Conservation (phyloP, 2,888 invertebrate genomes). For the Heterodera filipjevi region DNA sequence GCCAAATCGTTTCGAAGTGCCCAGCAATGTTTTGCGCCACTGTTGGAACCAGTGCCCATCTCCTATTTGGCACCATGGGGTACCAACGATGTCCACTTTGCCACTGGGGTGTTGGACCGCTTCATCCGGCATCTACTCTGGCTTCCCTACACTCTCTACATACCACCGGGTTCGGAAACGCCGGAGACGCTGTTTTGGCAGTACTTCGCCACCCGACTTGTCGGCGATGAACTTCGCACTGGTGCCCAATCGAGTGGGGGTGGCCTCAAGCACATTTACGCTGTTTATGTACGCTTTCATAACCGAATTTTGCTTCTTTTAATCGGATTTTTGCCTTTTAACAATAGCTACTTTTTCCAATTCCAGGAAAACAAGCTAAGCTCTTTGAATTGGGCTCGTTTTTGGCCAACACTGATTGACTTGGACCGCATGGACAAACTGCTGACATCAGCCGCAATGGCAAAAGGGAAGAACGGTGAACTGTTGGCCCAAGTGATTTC, state of each 20-base stretch:
- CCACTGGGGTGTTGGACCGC: conserved; percentile 47
- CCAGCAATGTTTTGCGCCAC: conserved; percentile 46
- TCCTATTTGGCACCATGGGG: conserved; percentile 56
- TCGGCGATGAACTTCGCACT: conserved; percentile 7
- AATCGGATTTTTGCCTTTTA: background rate
- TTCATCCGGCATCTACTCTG: conserved; percentile 52
- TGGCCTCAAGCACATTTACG: conserved; percentile 45
- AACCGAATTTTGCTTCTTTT: background rate
- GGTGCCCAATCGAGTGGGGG: conserved; percentile 36
- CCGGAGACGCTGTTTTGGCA: conserved; percentile 55
- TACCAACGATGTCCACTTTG: conserved; percentile 47
- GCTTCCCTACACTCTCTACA: conserved; percentile 52
- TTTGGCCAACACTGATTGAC: conserved; percentile 48
- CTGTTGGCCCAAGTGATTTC: conserved; percentile 45
- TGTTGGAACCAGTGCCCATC: conserved; percentile 51
- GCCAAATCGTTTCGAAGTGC: conserved; percentile 3
- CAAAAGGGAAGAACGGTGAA: background rate
- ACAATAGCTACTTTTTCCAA: background rate
- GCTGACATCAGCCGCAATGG: background rate
- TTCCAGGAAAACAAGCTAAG: conserved; percentile 42
- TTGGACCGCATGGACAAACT: conserved; percentile 13
- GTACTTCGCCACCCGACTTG: conserved; percentile 51
- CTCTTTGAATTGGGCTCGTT: conserved; percentile 45
- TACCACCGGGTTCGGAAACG: conserved; percentile 53
- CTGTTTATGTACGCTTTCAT: conserved; percentile 37